These are phyloP conservation scores for Euborellia annulipes DNA, from an alignment of 1,140 invertebrate genomes.

Conservation along the genomic window DNA sequence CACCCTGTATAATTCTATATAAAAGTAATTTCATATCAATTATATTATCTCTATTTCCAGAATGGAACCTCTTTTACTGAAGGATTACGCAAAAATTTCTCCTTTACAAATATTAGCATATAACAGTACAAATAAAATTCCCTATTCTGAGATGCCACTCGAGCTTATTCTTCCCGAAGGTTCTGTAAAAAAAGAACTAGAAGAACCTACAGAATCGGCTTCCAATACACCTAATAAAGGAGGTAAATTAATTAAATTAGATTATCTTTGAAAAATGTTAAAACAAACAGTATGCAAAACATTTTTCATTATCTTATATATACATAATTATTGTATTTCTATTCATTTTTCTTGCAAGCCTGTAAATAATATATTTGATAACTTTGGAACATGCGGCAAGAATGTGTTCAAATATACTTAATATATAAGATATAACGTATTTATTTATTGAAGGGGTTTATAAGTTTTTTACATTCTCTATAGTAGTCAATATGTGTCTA, in stretches of 20 bases:
- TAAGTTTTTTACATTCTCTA: too few species aligned
- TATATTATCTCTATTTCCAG: slow-evolving; percentile 22
- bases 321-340: too few species aligned
- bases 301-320: too few species aligned
- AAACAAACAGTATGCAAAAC: neutral
- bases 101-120: slow-evolving; percentile 48
- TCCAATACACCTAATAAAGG: slow-evolving; percentile 15
- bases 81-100: slow-evolving; percentile 45
- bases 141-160: slow-evolving; percentile 29
- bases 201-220: slow-evolving; percentile 9
- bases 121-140: slow-evolving; percentile 30
- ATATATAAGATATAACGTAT: too few species aligned
- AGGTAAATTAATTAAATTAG: neutral
- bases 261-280: neutral
- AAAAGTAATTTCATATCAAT: neutral
- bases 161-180: slow-evolving; percentile 24
- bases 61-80: slow-evolving; percentile 54
- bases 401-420: too few species aligned
- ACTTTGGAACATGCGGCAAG: too few species aligned
- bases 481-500: too few species aligned
- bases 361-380: too few species aligned
- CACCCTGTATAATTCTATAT: neutral
- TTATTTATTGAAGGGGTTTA: too few species aligned
- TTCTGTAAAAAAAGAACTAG: neutral
- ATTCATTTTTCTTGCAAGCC: too few species aligned